phyloP scores from a whole-genome alignment of 2,888 invertebrate genomes.

The Morpho helenor region DNA sequence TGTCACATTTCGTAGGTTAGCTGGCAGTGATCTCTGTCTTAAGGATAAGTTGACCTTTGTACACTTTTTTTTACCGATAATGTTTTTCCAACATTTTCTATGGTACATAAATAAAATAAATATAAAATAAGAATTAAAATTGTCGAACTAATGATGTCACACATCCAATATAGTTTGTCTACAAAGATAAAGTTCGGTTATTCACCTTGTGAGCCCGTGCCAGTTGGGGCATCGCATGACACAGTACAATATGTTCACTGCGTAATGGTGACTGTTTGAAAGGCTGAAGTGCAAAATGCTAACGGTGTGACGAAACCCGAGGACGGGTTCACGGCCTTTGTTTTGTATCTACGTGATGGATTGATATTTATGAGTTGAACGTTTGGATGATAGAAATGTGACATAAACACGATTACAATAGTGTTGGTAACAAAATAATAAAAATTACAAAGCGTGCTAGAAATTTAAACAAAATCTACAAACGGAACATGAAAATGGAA shows the following conservation, averaged over 20 bases:
- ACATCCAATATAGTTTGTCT: slow-evolving; percentile 62
- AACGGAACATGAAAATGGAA: no score
- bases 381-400: slow-evolving; percentile 26
- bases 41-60: no score
- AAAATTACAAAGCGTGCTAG: no score
- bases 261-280: slow-evolving; percentile 49
- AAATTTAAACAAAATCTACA: no score
- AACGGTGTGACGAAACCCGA: slow-evolving; percentile 24
- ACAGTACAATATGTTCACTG: slow-evolving; percentile 48
- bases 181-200: slow-evolving; percentile 64
- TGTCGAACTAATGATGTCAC: slow-evolving; percentile 66
- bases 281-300: slow-evolving; percentile 53
- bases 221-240: slow-evolving; percentile 54
- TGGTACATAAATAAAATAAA: no score
- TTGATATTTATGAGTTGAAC: slow-evolving; percentile 41
- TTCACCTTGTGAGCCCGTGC: slow-evolving; percentile 56
- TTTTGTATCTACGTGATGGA: slow-evolving; percentile 39
- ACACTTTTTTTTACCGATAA: no score
- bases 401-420: slow-evolving; percentile 14
- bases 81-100: no score
- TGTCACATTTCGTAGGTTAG: no score
- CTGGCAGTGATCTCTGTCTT: no score
- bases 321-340: slow-evolving; percentile 42
- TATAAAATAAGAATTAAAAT: slow-evolving; percentile 20
- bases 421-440: background rate